Evolutionary conservation across 2,113 vertebrate species (phyloP), one percentile per base, ranked within the genome.

Genomic region (Calidris pygmaea): DNA sequence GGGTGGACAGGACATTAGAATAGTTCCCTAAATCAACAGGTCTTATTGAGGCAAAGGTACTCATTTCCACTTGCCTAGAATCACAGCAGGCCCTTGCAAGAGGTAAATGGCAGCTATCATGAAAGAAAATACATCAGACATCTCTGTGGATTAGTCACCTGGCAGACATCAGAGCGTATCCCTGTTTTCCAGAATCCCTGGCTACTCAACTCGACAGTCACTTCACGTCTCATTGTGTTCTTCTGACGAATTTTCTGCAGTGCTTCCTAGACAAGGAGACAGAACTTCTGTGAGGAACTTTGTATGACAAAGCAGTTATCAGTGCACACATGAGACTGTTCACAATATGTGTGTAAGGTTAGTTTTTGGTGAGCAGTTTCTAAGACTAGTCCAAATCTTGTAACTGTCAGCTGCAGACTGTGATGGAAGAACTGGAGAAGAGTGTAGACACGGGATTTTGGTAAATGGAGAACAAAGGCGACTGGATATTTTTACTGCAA

Each of bases 181-280:
- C 99, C 99, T 7, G 99, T 99, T 94, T 99, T 99, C 99, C 99
- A 99, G 98, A 99, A 99, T 43, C 99, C 99, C 96, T 99, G 99
- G 94, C 99, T 99, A 96, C 99, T 99, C 58, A 99, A 98, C 95
- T 99, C 99, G 53, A 99, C 99, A 0, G 99, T 99, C 92, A 99
- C 99, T 98, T 99, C 99, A 58, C 99, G 98, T 71, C 99, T 98
- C 99, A 99, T 99, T 1, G 99, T 99, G 96, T 99, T 99, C 98
- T 99, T 99, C 98, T 99, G 99, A 56, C 99, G 98, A 95, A 99
- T 99, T 98, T 99, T 99, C 97, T 99, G 99, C 94, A 99, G 98
- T 3, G 99, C 99, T 97, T 99, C 99, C 99, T 99, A 87, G 81
- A 87, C 85, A 94, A 84, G 56, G 85, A 97, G 30, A 87, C 24